Conservation (phyloP, 2,797 vertebrate genomes). For the Gallinago solitaria region DNA sequence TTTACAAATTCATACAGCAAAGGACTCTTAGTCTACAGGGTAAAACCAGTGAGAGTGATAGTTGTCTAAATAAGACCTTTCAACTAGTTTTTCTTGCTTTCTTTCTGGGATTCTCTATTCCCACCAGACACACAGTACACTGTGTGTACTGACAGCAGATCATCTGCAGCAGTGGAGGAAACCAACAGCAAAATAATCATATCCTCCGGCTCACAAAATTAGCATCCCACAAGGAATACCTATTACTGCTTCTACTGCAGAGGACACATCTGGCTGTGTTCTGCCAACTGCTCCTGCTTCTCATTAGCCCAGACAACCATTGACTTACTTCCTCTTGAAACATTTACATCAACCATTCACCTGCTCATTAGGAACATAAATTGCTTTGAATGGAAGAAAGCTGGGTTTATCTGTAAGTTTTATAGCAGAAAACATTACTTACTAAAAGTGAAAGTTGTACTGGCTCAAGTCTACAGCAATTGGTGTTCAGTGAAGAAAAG, state of each 20-base stretch:
- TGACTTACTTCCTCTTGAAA: not conserved
- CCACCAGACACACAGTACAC: not conserved
- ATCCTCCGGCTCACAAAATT: not conserved
- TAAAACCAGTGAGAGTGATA: not conserved
- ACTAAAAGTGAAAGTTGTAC: not conserved
- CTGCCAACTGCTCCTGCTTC: not conserved
- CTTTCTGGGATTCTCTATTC: not conserved
- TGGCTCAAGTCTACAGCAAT: not conserved
- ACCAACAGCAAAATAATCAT: not conserved
- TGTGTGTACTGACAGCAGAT: not conserved
- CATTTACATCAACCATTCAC: not conserved
- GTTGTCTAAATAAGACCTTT: not conserved
- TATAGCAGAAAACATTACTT: not conserved
- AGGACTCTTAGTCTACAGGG: not conserved
- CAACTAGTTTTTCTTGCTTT: not conserved
- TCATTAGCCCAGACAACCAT: not conserved
- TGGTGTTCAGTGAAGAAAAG: not conserved
- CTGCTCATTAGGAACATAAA: not conserved
- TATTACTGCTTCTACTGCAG: not conserved
- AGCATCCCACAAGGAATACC: not conserved
- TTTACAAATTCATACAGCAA: not conserved
- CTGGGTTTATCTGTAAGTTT: not conserved
- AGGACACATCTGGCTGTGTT: not conserved
- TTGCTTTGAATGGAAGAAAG: not conserved
- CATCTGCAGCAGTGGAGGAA: not conserved